These are phyloP conservation scores for Hydrozoanthus gracilis DNA, from an alignment of 92 coral and sea anemone genomes.

Conservation along the genomic window DNA sequence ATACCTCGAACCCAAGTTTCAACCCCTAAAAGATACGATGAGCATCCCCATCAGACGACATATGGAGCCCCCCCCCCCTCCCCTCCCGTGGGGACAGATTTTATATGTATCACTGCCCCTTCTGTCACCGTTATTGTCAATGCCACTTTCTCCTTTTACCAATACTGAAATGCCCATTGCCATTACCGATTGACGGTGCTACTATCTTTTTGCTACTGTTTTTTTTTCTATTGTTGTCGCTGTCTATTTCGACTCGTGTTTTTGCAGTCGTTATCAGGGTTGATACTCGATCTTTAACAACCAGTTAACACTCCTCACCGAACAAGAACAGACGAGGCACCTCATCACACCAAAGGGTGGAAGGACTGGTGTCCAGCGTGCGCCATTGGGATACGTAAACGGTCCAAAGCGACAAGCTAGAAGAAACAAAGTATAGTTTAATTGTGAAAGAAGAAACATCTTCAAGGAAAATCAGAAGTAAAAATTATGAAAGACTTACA, in stretches of 20 bases:
- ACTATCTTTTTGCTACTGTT: neutral
- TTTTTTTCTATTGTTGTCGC: neutral
- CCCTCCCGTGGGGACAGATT: neutral
- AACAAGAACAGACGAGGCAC: slow-evolving; percentile 77
- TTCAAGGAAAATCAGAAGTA: too few relatives aligned
- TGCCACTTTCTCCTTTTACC: neutral
- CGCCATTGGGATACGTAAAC: slow-evolving; percentile 66
- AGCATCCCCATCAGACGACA: too few relatives aligned
- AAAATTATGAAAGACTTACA: too few relatives aligned
- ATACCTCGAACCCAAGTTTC: too few relatives aligned
- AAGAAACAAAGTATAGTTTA: neutral
- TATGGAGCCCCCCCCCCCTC: neutral
- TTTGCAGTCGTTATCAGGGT: neutral
- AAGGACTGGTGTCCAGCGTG: slow-evolving; percentile 77
- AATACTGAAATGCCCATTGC: neutral
- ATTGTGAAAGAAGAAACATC: too few relatives aligned
- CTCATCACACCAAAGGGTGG: slow-evolving; percentile 73
- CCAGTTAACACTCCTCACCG: slow-evolving; percentile 39
- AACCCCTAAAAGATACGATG: too few relatives aligned
- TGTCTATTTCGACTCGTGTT: neutral
- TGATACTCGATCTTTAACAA: neutral
- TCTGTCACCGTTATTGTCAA: neutral
- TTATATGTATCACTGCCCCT: neutral
- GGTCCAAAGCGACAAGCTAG: slow-evolving; percentile 74
- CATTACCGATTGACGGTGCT: neutral